phyloP scores from a whole-genome alignment of 2,888 invertebrate genomes.

The Eupithecia exiguata region DNA sequence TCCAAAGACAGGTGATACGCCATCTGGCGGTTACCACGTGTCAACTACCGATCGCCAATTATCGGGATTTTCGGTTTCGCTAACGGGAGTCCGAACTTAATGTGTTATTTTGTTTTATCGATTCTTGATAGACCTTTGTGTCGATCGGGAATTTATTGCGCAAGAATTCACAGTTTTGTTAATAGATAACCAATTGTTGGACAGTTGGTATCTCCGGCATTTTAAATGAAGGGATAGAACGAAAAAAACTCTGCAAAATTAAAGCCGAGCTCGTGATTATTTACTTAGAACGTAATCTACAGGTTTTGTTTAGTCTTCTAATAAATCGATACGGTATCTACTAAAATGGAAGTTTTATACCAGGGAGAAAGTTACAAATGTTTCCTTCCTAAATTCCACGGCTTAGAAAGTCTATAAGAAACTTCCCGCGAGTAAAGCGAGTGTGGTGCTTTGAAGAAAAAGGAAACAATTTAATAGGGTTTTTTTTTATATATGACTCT shows the following conservation, averaged over 20 bases:
- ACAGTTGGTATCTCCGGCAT: conserved; percentile 11
- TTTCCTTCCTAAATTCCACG: neutral
- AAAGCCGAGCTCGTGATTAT: neutral
- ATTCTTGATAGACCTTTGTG: conserved; percentile 51
- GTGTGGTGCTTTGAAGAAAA: neutral
- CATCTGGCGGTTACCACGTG: conserved; percentile 76
- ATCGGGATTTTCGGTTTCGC: conserved; percentile 56
- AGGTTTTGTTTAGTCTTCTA: neutral
- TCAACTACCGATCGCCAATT: conserved; percentile 67
- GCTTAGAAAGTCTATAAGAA: neutral
- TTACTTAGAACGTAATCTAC: neutral
- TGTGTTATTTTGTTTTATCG: conserved; percentile 51
- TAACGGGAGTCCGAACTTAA: conserved; percentile 51
- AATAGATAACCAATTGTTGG: conserved; percentile 23
- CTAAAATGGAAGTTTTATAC: neutral
- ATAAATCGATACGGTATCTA: neutral
- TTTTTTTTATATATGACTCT: neutral
- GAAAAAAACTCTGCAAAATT: neutral
- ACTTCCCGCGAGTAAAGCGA: neutral
- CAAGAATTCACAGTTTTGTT: conserved; percentile 32
- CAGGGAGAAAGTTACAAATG: neutral
- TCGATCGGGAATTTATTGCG: conserved; percentile 33
- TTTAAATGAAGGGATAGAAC: neutral
- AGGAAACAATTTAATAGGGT: neutral
- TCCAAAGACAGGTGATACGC: conserved; percentile 63